phyloP scores from a whole-genome alignment of 2,113 vertebrate species.

The Bubo blakistoni region DNA sequence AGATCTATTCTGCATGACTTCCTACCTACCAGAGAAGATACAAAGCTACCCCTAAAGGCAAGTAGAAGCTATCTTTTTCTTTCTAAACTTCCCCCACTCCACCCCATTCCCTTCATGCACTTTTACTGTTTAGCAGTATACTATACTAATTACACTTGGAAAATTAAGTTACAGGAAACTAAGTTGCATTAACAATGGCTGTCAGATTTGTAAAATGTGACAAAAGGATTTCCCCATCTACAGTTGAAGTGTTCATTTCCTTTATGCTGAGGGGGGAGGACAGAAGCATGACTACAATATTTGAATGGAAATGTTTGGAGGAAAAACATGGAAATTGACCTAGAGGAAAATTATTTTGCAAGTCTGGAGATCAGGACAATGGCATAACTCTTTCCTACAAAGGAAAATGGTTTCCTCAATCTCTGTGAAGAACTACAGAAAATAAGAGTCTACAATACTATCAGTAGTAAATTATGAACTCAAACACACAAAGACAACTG shows the following conservation, averaged over 20 bases:
- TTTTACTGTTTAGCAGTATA: neutral
- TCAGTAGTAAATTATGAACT: neutral
- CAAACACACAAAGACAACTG: neutral
- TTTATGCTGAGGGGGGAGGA: neutral
- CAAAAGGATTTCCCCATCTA: neutral
- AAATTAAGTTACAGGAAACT: slow-evolving; percentile 10
- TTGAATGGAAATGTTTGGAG: neutral
- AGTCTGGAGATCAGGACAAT: neutral
- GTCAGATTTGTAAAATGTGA: neutral
- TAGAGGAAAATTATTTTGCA: neutral
- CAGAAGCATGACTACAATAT: neutral
- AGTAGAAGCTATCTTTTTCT: neutral
- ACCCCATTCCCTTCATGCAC: neutral
- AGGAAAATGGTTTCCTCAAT: neutral
- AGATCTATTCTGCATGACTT: neutral
- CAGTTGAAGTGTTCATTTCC: neutral
- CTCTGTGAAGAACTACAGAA: neutral
- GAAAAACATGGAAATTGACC: neutral
- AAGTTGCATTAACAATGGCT: neutral
- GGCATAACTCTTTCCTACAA: neutral
- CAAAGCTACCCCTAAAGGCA: neutral
- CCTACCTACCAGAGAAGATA: neutral
- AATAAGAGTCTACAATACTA: neutral
- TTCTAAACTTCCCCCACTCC: neutral
- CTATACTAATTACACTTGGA: neutral